Conservation (phyloP, 2,888 invertebrate genomes). For the Ethmia dodecea region DNA sequence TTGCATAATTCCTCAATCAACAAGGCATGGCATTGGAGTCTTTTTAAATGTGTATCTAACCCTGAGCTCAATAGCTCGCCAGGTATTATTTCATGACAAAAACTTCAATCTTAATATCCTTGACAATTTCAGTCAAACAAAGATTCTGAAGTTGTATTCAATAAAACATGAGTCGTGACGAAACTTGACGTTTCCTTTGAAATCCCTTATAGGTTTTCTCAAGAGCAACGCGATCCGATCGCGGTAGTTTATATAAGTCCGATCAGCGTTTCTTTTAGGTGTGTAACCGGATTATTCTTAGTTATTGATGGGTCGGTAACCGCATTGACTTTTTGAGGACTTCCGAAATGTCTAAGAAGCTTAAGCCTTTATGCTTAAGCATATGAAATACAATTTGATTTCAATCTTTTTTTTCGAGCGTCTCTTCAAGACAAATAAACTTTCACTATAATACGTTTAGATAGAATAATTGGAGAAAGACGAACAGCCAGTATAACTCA, state of each 20-base stretch:
- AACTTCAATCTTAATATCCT: too few relatives aligned
- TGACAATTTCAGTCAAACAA: too few relatives aligned
- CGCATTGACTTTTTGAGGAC: too few relatives aligned
- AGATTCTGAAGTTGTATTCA: too few relatives aligned
- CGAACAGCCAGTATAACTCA: too few relatives aligned
- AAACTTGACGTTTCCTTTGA: constrained; percentile 3
- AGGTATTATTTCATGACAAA: constrained; percentile 24
- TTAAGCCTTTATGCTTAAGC: too few relatives aligned
- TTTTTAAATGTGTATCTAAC: constrained; percentile 37
- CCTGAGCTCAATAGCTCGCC: constrained; percentile 41
- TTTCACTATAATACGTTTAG: too few relatives aligned
- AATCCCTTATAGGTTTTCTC: constrained; percentile 6
- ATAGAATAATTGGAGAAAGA: too few relatives aligned
- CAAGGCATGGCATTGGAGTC: constrained; percentile 40
- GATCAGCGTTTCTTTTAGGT: constrained; percentile 41
- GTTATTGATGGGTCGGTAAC: constrained; percentile 28
- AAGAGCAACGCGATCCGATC: constrained; percentile 20
- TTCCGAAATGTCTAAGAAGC: too few relatives aligned
- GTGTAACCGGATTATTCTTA: constrained; percentile 51
- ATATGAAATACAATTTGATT: too few relatives aligned
- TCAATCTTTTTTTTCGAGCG: too few relatives aligned
- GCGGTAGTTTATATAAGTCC: constrained; percentile 37
- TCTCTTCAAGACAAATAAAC: too few relatives aligned
- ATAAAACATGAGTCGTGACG: constrained; percentile 18
- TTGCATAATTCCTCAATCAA: constrained; percentile 45